These are phyloP conservation scores for Hemithea aestivaria DNA, from an alignment of 2,888 invertebrate genomes.

Conservation along the genomic window DNA sequence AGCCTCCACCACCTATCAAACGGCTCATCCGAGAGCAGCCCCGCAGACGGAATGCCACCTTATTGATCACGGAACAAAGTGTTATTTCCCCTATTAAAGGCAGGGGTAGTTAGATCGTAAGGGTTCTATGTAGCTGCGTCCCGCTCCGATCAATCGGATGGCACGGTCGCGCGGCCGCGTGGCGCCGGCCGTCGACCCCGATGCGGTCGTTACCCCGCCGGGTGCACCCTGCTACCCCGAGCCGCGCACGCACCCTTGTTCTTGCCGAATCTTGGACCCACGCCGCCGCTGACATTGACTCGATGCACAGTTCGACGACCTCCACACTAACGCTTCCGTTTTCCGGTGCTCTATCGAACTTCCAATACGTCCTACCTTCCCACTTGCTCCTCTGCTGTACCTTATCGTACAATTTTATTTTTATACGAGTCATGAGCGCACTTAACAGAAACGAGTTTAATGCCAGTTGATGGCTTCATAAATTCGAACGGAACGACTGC, in stretches of 20 bases:
- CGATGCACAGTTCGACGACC: constrained; percentile 61
- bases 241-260: constrained; percentile 64
- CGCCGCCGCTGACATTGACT: constrained; percentile 72
- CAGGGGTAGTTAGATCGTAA: constrained; percentile 64
- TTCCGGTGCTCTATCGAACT: constrained; percentile 56
- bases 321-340: constrained; percentile 55
- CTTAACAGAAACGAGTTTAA: constrained; percentile 28
- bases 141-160: constrained; percentile 75
- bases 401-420: constrained; percentile 35
- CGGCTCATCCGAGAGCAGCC: constrained; percentile 34
- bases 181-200: constrained; percentile 73
- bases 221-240: constrained; percentile 76
- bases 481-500: constrained; percentile 10
- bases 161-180: constrained; percentile 68
- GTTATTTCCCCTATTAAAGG: constrained; percentile 48
- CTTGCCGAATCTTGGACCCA: constrained; percentile 70
- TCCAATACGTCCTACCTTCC: constrained; percentile 26
- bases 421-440: constrained; percentile 26
- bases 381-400: constrained; percentile 7
- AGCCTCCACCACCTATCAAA: constrained; percentile 31
- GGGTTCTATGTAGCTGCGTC: constrained; percentile 64
- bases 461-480: constrained; percentile 18
- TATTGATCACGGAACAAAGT: constrained; percentile 57
- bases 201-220: constrained; percentile 71
- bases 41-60: constrained; percentile 53